Evolutionary conservation across 1,140 invertebrate genomes (phyloP), one percentile per base, ranked within the genome.

Genomic region (Macrocentrus cingulum): DNA sequence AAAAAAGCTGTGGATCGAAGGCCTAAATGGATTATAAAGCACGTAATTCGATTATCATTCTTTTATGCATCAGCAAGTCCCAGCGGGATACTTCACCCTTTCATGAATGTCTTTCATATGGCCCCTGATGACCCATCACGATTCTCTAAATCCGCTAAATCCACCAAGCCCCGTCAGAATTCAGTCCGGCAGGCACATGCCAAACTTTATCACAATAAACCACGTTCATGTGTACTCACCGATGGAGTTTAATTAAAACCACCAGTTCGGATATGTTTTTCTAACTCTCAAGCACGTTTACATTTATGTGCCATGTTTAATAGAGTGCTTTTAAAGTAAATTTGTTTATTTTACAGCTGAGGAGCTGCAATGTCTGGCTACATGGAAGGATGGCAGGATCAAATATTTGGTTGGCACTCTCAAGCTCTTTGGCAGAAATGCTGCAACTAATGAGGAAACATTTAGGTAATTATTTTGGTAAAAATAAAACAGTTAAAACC

Each of bases 371-470:
- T 88, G 87, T 63, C 67, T 87, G 29, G 87, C 84, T 7, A 77
- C 78, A 7, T 88, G 87, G 87, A 87, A 84, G 67, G 87, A 88
- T 50, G 84, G 85, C 0, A 81, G 84, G 5, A 83, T 82, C 53
- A 78, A 81, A 36, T 88, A 85, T 63, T 71, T 88, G 8, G 82
- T 88, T 18, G 81, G 81, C 13, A 82, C 80, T 20, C 61, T 83
- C 22, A 77, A 80, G 37, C 79, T 81, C 64, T 73, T 70, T 22
- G 76, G 80, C 32, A 78, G 81, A 49, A 80, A 79, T 46, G 59
- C 63, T 42, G 34, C 66, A 23, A 59, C 62, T 8, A 80, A 84
- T 48, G 84, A 85, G 67, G 84, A 87, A 60, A 81, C 80, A 18
- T 88, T 84, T 69, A 81, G 86, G 66, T 80, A 66, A 65, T 68